Evolutionary conservation across 2,113 vertebrate species (phyloP).

Genomic region (Crotalus tigris): DNA sequence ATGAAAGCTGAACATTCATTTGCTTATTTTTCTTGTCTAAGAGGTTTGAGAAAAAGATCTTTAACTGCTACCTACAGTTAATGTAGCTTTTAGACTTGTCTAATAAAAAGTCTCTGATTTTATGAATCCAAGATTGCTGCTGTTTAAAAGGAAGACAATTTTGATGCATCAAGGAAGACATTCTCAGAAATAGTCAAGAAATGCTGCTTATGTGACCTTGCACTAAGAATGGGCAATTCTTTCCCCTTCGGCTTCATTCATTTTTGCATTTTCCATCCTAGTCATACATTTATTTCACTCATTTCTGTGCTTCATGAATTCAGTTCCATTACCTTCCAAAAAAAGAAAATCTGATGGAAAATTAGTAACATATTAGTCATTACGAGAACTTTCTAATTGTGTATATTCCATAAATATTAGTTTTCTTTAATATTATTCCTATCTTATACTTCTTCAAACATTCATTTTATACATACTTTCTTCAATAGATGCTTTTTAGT

Average conservation of each 20-base stretch:
- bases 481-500: not conserved
- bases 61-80: not conserved
- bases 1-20: not conserved
- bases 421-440: not conserved
- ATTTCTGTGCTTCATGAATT: not conserved
- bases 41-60: not conserved
- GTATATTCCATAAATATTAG: not conserved
- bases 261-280: not conserved
- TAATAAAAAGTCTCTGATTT: slow-evolving; percentile 1
- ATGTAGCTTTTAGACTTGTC: not conserved
- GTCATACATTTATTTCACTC: not conserved
- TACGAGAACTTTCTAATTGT: not conserved
- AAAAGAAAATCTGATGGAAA: not conserved
- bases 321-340: not conserved
- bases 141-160: not conserved
- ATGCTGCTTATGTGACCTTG: not conserved
- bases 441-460: not conserved
- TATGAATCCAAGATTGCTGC: not conserved
- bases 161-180: not conserved
- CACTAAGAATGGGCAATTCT: not conserved
- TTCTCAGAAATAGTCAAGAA: not conserved
- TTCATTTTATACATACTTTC: not conserved
- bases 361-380: not conserved
- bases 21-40: not conserved
- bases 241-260: not conserved